Conservation (phyloP, 1,140 invertebrate species). For the Diachasmimorpha longicaudata region DNA sequence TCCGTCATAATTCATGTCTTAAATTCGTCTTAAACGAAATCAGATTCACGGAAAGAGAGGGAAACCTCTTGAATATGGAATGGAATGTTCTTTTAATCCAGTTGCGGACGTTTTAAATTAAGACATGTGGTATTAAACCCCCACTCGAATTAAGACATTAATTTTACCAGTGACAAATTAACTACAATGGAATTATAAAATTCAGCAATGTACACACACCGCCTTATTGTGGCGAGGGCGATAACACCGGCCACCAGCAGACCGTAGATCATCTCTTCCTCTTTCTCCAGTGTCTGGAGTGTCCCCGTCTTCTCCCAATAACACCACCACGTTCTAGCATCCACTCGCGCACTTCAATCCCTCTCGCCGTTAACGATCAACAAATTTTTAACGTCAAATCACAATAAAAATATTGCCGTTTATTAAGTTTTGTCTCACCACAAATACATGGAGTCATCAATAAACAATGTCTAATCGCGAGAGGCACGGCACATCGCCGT, state of each 20-base stretch:
- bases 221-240: constrained; percentile 62
- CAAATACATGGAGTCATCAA: neutral
- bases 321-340: constrained; percentile 40
- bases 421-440: neutral
- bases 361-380: neutral
- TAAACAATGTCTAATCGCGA: neutral
- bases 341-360: constrained; percentile 37
- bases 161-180: too few species aligned
- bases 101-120: too few species aligned
- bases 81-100: too few species aligned
- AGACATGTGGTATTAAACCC: too few species aligned
- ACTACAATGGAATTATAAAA: constrained; percentile 37
- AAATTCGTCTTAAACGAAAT: too few species aligned
- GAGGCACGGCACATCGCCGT: neutral
- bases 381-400: neutral
- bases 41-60: too few species aligned
- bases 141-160: too few species aligned
- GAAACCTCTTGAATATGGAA: too few species aligned
- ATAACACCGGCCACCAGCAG: constrained; percentile 60
- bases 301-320: constrained; percentile 44
- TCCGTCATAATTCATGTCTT: too few species aligned
- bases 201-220: constrained; percentile 63
- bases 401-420: too few species aligned
- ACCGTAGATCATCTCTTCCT: constrained; percentile 61
- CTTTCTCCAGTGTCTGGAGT: constrained; percentile 46